These are phyloP conservation scores for Fratercula arctica DNA, from an alignment of 2,797 vertebrate species.

Conservation along the genomic window DNA sequence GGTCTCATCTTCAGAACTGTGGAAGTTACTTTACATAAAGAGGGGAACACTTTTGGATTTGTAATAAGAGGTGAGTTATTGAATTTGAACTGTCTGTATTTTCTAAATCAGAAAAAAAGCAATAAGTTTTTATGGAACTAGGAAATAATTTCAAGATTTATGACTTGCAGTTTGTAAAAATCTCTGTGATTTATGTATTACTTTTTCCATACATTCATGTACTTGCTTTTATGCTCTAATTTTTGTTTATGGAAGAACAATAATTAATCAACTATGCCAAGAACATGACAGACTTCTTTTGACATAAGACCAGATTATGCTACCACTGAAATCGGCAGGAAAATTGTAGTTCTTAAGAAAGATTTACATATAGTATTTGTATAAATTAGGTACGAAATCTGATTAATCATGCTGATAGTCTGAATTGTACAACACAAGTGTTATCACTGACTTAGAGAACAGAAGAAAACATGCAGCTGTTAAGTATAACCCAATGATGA, in stretches of 20 bases:
- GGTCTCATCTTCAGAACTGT: slow-evolving; percentile 94
- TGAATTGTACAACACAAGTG: not conserved
- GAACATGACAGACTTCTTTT: not conserved
- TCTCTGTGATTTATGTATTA: not conserved
- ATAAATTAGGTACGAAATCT: not conserved
- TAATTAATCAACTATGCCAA: not conserved
- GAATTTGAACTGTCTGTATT: not conserved
- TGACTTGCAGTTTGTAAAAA: not conserved
- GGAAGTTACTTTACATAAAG: slow-evolving; percentile 97
- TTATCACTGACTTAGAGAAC: not conserved
- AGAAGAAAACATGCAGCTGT: not conserved
- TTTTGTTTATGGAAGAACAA: not conserved
- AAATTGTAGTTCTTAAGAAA: not conserved
- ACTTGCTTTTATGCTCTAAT: not conserved
- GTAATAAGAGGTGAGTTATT: slow-evolving; percentile 91
- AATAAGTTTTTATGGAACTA: not conserved
- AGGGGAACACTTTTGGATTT: slow-evolving; percentile 97
- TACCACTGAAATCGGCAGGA: not conserved
- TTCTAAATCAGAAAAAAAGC: not conserved
- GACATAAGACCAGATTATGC: not conserved
- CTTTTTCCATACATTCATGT: not conserved
- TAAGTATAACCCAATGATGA: not conserved
- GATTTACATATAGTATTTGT: not conserved
- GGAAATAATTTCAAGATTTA: not conserved
- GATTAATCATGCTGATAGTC: not conserved